These are phyloP conservation scores for Phrynocephalus guinanensis DNA, from an alignment of 2,797 vertebrate species.

Conservation along the genomic window DNA sequence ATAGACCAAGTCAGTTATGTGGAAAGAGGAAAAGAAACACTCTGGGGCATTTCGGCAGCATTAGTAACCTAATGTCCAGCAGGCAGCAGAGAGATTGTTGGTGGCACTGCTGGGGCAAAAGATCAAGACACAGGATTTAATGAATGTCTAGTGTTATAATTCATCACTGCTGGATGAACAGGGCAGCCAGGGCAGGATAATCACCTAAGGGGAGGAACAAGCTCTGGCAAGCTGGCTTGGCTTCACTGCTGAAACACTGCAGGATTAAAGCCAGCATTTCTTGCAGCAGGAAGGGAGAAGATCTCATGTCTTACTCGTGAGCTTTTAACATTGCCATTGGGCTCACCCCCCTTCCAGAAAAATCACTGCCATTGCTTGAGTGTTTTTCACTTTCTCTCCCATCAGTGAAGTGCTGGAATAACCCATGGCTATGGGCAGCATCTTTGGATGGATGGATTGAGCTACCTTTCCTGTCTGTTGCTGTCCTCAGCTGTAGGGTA, in stretches of 20 bases:
- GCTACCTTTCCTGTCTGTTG: conserved; percentile 48
- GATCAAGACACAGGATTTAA: not conserved
- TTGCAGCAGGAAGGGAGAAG: rapidly evolving
- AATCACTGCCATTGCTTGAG: conserved; percentile 27
- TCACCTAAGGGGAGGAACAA: not conserved
- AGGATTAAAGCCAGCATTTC: conserved; percentile 11
- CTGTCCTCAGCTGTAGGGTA: conserved; percentile 48
- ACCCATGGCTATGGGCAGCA: conserved; percentile 31
- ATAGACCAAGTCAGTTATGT: conserved; percentile 15
- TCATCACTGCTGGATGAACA: conserved; percentile 36
- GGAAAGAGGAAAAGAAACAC: not conserved
- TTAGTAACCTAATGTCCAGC: conserved; percentile 21
- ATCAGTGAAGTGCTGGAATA: conserved; percentile 36
- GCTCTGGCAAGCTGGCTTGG: not conserved
- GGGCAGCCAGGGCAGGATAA: conserved; percentile 20
- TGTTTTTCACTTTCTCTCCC: conserved; percentile 19
- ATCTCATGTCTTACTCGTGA: conserved; percentile 49
- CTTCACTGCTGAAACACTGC: conserved; percentile 2
- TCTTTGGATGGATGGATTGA: conserved; percentile 46
- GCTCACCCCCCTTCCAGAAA: conserved; percentile 41
- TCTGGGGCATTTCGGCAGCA: not conserved
- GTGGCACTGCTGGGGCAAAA: conserved; percentile 35
- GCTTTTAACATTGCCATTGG: not conserved
- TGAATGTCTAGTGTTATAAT: conserved; percentile 10
- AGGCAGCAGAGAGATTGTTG: conserved; percentile 14